Base-by-base conservation (phyloP, 2,113 vertebrate species). In the Phoxinus phoxinus region DNA sequence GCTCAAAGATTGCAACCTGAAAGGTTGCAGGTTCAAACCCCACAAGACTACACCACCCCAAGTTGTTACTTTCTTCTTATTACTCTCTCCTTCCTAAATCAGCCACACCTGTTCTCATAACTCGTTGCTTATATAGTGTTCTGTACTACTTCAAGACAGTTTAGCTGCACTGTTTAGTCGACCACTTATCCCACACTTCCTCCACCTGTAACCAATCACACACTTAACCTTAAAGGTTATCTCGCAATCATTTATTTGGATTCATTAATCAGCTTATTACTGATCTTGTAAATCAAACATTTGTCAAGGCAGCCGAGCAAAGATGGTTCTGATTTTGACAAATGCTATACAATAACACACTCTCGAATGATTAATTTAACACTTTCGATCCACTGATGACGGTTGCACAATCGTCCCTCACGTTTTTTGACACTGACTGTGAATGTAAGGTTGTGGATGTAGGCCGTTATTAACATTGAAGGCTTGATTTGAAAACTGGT, bases 401-500 rank as follows among this genome's bases (percentile, higher is more conserved):
- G 27, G 10, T 78, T 73, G 21, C 37, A n/a, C 17, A n/a, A 19
- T n/a, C 2, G 8, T 80, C 8, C 58, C 37, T 63, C n/a, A 27
- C 9, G 6, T 80, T 63, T n/a, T 79, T 51, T 77, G 53, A 44
- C 32, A 61, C 65, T 37, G 15, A 27, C 61, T 83, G 59, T 63
- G 27, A 27, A 78, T 83, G 59, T 41, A 77, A 72, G 37, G 69
- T 17, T 44, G 65, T 44, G 30, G 65, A 73, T 32, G 61, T 81
- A 48, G 53, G 74, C 56, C 25, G 80, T 83, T 71, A 79, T 87
- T 79, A 86, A 77, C 81, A 46, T 56, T 79, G 73, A 83, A 78
- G 58, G 79, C 73, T 78, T 51, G 61, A 46, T 82, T 83, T 81
- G 72, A 81, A 85, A 85, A 84, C 59, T 71, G 61, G 78, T 77